These are phyloP conservation scores for Chionomys nivalis DNA, from an alignment of 2,113 vertebrate genomes.

Conservation along the genomic window DNA sequence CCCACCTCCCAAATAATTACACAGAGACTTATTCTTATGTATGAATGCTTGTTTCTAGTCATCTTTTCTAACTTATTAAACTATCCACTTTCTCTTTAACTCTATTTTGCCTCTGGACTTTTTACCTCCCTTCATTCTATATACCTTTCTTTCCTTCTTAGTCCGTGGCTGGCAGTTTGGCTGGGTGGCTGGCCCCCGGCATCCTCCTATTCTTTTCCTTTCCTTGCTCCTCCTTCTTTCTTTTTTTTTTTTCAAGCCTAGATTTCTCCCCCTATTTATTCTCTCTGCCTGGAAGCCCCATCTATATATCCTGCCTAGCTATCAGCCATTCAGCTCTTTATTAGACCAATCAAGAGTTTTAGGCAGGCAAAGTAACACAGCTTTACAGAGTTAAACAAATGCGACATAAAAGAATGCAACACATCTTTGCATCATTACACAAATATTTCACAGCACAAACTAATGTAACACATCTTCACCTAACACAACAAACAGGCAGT, in stretches of 20 bases:
- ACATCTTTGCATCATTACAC: not conserved
- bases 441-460: not conserved
- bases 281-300: not conserved
- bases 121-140: not conserved
- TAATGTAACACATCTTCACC: not conserved
- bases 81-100: not conserved
- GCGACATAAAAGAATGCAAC: not conserved
- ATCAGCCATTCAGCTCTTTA: not conserved
- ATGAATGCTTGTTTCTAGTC: not conserved
- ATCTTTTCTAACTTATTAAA: not conserved
- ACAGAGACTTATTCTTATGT: not conserved
- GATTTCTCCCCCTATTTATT: not conserved
- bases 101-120: not conserved
- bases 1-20: not conserved
- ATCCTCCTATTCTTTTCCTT: not conserved
- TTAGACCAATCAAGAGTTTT: not conserved
- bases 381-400: not conserved
- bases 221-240: not conserved
- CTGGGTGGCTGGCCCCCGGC: not conserved
- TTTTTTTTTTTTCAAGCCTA: not conserved
- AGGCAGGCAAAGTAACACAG: not conserved
- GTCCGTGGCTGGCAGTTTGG: not conserved
- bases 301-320: not conserved
- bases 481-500: not conserved
- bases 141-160: not conserved